Evolutionary conservation across 2,888 invertebrate genomes (phyloP).

Genomic region (Notodonta ziczac): DNA sequence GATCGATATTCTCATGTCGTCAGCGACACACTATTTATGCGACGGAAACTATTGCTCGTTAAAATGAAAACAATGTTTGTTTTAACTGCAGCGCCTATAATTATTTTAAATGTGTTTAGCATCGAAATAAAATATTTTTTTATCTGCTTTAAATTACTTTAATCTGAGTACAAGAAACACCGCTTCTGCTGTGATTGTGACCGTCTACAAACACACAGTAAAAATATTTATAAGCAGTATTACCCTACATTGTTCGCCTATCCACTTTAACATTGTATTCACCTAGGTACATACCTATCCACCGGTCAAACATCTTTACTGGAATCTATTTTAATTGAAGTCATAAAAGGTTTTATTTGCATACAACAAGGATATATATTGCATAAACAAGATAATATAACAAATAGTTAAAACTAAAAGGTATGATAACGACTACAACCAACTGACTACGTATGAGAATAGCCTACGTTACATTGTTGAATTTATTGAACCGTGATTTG

Average conservation of each 20-base stretch:
- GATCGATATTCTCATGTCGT: constrained; percentile 44
- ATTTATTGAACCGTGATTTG: constrained; percentile 55
- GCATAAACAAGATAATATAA: no score
- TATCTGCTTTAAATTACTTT: constrained; percentile 69
- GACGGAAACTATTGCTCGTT: constrained; percentile 36
- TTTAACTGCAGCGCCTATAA: constrained; percentile 65
- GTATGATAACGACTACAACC: not conserved
- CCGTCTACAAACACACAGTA: not conserved
- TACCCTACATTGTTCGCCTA: not conserved
- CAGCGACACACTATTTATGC: constrained; percentile 9
- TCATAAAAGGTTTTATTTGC: no score
- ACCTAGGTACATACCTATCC: no score
- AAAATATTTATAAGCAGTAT: not conserved
- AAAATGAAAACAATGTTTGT: constrained; percentile 64
- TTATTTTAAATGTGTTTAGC: constrained; percentile 67
- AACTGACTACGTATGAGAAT: constrained; percentile 6
- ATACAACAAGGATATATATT: no score
- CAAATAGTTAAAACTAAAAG: no score
- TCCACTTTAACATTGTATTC: no score
- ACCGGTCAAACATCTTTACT: not conserved
- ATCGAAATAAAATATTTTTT: constrained; percentile 70
- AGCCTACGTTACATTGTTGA: constrained; percentile 49
- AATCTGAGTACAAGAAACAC: constrained; percentile 47
- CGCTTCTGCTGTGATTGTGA: constrained; percentile 6
- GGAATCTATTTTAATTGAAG: not conserved